phyloP scores from a whole-genome alignment of 2,797 vertebrate species.

The Hyperoplus lanceolatus region DNA sequence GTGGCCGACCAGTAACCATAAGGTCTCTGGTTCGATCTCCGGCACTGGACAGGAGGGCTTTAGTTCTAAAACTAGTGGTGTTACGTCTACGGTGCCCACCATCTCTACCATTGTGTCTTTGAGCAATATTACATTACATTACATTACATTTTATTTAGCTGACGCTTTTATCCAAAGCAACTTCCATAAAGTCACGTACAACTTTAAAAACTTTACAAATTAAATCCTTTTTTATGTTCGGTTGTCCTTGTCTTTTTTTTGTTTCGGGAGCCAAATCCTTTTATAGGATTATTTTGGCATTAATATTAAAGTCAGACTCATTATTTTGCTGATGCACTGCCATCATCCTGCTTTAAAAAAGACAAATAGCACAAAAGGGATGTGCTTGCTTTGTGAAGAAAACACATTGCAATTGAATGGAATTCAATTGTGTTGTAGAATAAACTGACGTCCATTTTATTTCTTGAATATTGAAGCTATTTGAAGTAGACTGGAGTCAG shows the following conservation, averaged over 20 bases:
- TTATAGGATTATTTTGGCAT: background rate
- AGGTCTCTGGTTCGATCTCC: too few relatives aligned
- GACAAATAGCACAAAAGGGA: background rate
- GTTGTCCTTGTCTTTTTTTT: background rate
- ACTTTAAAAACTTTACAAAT: background rate
- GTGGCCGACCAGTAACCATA: too few relatives aligned
- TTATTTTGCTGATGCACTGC: background rate
- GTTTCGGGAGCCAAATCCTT: background rate
- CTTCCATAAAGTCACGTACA: background rate
- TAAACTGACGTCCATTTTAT: slow-evolving; percentile 10
- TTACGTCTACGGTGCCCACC: too few relatives aligned
- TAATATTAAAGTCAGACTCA: background rate
- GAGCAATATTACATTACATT: too few relatives aligned
- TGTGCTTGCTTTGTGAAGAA: background rate
- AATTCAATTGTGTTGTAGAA: slow-evolving; percentile 20
- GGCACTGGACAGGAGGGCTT: too few relatives aligned
- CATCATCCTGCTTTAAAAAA: background rate
- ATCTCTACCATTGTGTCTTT: too few relatives aligned
- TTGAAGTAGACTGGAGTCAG: slow-evolving; percentile 1
- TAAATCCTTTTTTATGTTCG: background rate
- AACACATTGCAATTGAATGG: background rate
- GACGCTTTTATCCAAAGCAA: too few relatives aligned
- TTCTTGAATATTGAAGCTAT: slow-evolving; percentile 3
- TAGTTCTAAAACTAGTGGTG: too few relatives aligned
- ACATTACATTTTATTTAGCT: too few relatives aligned